Evolutionary conservation across 2,797 vertebrate genomes (phyloP).

Genomic region (Discoglossus pictus): DNA sequence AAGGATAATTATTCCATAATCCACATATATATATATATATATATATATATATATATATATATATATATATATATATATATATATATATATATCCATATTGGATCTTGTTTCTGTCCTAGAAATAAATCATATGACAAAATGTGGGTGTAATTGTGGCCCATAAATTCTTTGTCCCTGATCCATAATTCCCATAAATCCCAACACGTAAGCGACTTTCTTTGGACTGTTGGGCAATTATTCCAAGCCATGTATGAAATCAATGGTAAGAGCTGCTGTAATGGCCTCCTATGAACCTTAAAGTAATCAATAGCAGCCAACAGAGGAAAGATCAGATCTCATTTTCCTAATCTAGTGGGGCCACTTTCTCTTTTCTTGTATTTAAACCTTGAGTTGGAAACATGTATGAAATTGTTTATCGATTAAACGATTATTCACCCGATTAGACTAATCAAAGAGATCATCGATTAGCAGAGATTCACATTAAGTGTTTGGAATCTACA

Average conservation of each 20-base stretch:
- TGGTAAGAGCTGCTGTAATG: conserved; percentile 6
- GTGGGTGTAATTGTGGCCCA: neutral
- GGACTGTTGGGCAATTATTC: conserved; percentile 1
- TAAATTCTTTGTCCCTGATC: too few species aligned
- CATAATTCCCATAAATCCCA: neutral
- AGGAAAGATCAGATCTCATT: conserved; percentile 48
- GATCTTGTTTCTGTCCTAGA: too few species aligned
- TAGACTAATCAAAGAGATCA: conserved; percentile 73
- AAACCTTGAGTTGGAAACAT: conserved; percentile 36
- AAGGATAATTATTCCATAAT: too few species aligned
- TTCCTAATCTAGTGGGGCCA: conserved; percentile 45
- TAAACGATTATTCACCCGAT: conserved; percentile 73
- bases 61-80: conserved; percentile 8
- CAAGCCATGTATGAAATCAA: conserved; percentile 5
- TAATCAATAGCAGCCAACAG: conserved; percentile 40
- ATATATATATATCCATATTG: conserved; percentile 1
- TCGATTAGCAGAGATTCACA: conserved; percentile 64
- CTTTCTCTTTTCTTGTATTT: conserved; percentile 30
- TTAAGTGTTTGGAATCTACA: conserved; percentile 17
- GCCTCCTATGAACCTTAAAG: conserved; percentile 21
- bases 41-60: conserved; percentile 5
- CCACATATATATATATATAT: conserved; percentile 7
- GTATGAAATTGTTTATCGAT: conserved; percentile 73
- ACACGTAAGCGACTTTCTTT: conserved; percentile 2
- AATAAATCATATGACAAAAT: neutral